phyloP scores from a whole-genome alignment of 2,888 invertebrate species.

The Masnerella sp. region DNA sequence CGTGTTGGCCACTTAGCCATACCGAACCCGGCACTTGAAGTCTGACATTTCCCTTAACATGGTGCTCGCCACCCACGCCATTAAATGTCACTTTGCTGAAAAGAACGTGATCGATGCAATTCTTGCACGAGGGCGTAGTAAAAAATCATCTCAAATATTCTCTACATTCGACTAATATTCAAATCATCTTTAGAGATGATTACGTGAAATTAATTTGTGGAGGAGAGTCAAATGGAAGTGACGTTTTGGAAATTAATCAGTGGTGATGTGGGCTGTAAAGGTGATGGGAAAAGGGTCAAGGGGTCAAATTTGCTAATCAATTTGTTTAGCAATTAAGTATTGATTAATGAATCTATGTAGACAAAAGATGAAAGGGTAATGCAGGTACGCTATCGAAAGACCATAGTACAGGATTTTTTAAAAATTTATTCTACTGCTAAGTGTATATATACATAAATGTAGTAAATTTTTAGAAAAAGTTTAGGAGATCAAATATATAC shows the following conservation, averaged over 20 bases:
- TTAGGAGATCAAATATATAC: no score
- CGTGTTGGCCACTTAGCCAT: conserved; percentile 61
- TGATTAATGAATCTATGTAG: no score
- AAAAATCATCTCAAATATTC: conserved; percentile 48
- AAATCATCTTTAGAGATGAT: conserved; percentile 1
- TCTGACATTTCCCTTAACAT: conserved; percentile 69
- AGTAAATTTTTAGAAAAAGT: no score
- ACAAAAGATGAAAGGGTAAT: no score
- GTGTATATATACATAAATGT: no score
- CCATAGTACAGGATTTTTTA: no score
- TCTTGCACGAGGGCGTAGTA: conserved; percentile 50
- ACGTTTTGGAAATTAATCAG: not conserved
- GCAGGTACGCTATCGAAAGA: no score
- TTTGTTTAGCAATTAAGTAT: no score
- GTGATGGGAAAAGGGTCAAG: no score
- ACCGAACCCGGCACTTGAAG: conserved; percentile 61
- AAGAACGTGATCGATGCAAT: conserved; percentile 71
- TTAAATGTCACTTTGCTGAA: conserved; percentile 70
- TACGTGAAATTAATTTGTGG: conserved; percentile 8
- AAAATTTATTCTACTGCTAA: no score
- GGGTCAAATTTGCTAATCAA: no score
- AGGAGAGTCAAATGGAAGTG: not conserved
- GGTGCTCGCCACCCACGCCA: conserved; percentile 70
- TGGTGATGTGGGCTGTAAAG: no score
- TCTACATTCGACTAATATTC: conserved; percentile 18